Base-by-base conservation (phyloP, 2,113 vertebrate genomes). In the Salminus brasiliensis region DNA sequence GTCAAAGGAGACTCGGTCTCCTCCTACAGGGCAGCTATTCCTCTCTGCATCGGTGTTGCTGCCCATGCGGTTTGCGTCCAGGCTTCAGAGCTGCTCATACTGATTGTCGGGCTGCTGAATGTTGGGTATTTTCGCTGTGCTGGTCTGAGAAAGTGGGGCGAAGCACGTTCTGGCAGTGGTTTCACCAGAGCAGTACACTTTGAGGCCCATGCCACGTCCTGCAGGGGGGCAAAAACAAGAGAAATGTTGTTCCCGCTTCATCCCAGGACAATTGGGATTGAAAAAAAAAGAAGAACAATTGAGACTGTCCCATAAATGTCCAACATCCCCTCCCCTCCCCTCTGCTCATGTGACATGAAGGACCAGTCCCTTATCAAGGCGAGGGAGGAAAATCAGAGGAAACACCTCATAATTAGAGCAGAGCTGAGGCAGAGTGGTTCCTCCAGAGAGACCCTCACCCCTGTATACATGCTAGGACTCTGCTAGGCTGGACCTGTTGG, bases 51-150 rank as follows among this genome's bases (percentile, higher is more conserved):
- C 8, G 49, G 23, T 60, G 69, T n/a, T 34, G 30, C 1, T 45
- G 49, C 23, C 41, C 65, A 78, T n/a, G 70, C 78, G 73, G 81
- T 76, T 76, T 11, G 30, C 12, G 7, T 67, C 62, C 65, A 55
- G 65, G 66, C 62, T 45, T 1, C 3, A 1, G n/a, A n/a, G n/a
- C n/a, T n/a, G n/a, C 3, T 23, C 0, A 4, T 53, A 21, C 1
- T 41, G 5, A 41, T n/a, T n/a, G 39, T 41, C n/a, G n/a, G 39
- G 4, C 10, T 41, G 39, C 21, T 53, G 52, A 11, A 49, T 25
- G 7, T 2, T 25, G 52, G n/a, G 8, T 0, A 11, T 2, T 55
- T 1, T 55, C 25, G 52, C 2, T 25, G 32, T 39, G 62, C 68
- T 55, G n/a, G 25, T 43, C 63, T 13, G 49, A 57, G 18, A 57